These are phyloP conservation scores for Leucosticte australis DNA, from an alignment of 2,113 vertebrate species.

Conservation along the genomic window DNA sequence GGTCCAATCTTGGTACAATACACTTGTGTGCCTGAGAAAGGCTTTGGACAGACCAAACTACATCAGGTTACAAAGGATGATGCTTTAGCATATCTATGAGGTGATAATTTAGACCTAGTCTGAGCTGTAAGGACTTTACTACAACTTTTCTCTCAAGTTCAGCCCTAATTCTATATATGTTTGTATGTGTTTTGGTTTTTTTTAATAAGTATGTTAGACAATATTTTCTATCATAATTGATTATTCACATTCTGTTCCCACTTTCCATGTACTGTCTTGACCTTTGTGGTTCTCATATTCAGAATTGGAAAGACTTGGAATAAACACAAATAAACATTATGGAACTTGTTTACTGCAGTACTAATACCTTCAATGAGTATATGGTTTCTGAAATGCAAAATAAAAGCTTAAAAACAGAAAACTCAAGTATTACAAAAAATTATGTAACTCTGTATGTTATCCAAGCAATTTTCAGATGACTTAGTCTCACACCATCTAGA, in stretches of 20 bases:
- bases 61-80: neutral
- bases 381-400: slow-evolving; percentile 32
- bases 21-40: neutral
- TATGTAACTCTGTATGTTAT: neutral
- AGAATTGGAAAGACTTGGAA: neutral
- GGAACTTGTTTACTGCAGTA: neutral
- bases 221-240: neutral
- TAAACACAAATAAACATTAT: neutral
- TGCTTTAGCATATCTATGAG: neutral
- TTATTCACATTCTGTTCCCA: neutral
- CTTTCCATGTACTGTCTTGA: neutral
- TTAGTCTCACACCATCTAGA: neutral
- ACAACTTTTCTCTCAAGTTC: neutral
- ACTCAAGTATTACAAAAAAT: neutral
- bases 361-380: neutral
- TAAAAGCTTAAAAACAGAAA: neutral
- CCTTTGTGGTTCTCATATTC: neutral
- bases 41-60: neutral
- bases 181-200: neutral
- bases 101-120: neutral
- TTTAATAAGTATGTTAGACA: neutral
- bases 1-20: neutral
- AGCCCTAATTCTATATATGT: neutral
- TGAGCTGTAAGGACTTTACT: neutral
- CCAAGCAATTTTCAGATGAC: neutral